Percentiles rank a stretch among this genome's conserved stretches.
Conservation (phyloP, 2,797 vertebrate species). For the Psittacula derbiana region DNA sequence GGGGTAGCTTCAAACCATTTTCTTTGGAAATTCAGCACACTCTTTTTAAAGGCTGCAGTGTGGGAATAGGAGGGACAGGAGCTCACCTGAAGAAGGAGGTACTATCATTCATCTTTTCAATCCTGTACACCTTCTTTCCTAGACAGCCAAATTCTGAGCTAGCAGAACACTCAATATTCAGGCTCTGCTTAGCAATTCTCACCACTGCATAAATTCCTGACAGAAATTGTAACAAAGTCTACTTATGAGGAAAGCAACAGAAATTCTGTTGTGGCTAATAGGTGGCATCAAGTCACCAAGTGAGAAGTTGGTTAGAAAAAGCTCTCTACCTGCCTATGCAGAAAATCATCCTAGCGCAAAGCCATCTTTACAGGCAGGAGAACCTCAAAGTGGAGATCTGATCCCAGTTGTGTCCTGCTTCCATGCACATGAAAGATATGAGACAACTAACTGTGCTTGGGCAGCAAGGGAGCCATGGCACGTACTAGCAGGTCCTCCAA, state of each 20-base stretch:
- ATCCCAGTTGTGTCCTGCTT: background rate
- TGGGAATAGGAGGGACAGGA: background rate
- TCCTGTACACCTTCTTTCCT: background rate
- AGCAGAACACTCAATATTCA: background rate
- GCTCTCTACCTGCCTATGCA: background rate
- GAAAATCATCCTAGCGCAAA: background rate
- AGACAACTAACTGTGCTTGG: background rate
- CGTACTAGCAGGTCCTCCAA: background rate
- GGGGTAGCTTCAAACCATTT: background rate
- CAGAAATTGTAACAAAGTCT: background rate
- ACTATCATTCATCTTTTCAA: background rate
- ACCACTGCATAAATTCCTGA: background rate
- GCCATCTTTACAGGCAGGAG: background rate
- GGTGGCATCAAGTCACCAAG: background rate
- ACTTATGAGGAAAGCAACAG: background rate
- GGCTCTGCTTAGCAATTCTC: background rate
- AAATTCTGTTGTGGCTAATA: background rate
- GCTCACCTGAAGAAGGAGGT: background rate
- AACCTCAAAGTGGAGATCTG: background rate
- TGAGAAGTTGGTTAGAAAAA: background rate
- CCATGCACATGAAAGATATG: background rate
- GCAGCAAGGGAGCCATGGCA: background rate
- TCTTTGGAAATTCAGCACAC: background rate
- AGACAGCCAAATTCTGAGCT: background rate
- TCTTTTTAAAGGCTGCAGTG: background rate